phyloP scores from a whole-genome alignment of 2,888 invertebrate species.

The Balanococcus diminutus region DNA sequence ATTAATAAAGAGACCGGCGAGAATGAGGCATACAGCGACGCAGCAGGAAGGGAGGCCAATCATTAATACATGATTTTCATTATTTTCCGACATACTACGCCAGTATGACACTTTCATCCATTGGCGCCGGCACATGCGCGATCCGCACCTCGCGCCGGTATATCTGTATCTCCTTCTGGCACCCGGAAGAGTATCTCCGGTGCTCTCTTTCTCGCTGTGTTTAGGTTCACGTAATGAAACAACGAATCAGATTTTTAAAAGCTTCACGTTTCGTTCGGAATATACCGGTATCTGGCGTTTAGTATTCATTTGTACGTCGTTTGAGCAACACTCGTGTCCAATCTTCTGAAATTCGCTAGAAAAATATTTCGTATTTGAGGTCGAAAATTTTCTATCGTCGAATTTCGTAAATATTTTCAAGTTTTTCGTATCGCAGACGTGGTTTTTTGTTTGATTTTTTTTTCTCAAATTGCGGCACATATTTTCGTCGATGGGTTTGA shows the following conservation, averaged over 20 bases:
- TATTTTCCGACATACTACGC: background rate
- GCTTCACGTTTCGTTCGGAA: background rate
- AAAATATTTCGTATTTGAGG: background rate
- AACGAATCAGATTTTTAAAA: constrained; percentile 22
- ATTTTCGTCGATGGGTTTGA: background rate
- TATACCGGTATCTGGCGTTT: background rate
- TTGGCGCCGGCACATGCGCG: background rate
- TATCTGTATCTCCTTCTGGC: background rate
- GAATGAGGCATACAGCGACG: too few species aligned
- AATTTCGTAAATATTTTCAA: background rate
- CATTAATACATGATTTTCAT: constrained; percentile 35
- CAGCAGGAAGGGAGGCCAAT: background rate
- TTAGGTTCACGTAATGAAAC: background rate
- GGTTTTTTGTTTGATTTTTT: background rate
- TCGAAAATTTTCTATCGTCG: background rate
- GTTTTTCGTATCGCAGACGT: background rate
- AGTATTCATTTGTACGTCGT: background rate
- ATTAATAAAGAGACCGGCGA: background rate
- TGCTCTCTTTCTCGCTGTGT: background rate
- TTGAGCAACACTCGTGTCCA: background rate
- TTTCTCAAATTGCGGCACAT: background rate
- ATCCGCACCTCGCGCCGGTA: background rate
- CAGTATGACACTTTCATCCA: background rate
- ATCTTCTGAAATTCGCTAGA: background rate
- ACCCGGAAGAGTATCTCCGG: too few species aligned